Evolutionary conservation across 2,797 vertebrate genomes (phyloP).

Genomic region (Helostoma temminkii): DNA sequence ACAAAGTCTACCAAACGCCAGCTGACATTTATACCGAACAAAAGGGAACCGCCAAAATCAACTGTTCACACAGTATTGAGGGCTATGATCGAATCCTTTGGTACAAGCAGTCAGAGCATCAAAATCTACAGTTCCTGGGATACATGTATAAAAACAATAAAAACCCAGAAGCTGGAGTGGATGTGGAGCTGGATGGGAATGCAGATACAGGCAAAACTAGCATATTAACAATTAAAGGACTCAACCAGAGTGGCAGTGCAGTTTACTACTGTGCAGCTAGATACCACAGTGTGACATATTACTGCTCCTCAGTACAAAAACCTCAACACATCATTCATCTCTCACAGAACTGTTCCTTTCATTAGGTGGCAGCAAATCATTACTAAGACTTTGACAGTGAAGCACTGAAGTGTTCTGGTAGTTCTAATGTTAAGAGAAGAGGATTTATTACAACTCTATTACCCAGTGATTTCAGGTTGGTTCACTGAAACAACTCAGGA

Average conservation of each 20-base stretch:
- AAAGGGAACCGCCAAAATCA: conserved; percentile 3
- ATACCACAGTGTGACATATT: conserved; percentile 49
- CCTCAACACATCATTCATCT: neutral
- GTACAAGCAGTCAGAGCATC: conserved; percentile 61
- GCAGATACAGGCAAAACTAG: conserved; percentile 29
- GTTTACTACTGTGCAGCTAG: conserved; percentile 74
- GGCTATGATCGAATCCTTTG: conserved; percentile 57
- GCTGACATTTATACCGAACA: neutral
- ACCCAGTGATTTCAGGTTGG: too few relatives aligned
- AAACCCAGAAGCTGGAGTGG: neutral
- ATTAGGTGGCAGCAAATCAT: conserved; percentile 7
- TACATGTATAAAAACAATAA: rapidly evolving
- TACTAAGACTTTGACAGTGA: too few relatives aligned
- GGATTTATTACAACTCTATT: too few relatives aligned
- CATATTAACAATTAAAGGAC: conserved; percentile 26
- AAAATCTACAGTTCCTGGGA: conserved; percentile 52
- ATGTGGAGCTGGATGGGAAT: conserved; percentile 23
- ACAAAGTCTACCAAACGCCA: conserved; percentile 55
- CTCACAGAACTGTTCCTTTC: conserved; percentile 7
- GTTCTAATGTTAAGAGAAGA: too few relatives aligned
- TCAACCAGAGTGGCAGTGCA: conserved; percentile 36
- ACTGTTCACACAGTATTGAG: conserved; percentile 55
- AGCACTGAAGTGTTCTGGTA: too few relatives aligned
- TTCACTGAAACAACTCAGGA: too few relatives aligned
- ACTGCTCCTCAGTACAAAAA: conserved; percentile 58